Evolutionary conservation across 2,888 invertebrate genomes (phyloP).

Genomic region (Xestoiulus laeticollis): DNA sequence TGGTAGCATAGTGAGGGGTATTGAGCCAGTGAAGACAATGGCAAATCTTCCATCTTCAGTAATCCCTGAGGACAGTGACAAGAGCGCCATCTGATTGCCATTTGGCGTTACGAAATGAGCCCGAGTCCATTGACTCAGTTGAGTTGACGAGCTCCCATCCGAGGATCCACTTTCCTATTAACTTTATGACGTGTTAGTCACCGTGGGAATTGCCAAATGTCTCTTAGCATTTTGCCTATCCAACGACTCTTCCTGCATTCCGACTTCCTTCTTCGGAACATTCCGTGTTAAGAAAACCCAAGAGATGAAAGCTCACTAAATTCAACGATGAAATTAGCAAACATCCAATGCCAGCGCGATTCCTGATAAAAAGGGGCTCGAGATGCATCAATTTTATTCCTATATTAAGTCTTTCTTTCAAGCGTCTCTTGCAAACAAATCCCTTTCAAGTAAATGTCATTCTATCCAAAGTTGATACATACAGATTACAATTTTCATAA

Average conservation of each 20-base stretch:
- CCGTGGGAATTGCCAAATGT: slow-evolving; percentile 34
- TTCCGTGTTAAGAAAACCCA: neutral
- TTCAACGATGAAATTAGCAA: neutral
- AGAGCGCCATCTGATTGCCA: neutral
- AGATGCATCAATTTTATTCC: neutral
- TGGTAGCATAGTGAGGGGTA: neutral
- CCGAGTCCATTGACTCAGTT: slow-evolving; percentile 6
- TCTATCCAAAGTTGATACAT: too few species aligned
- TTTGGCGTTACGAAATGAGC: neutral
- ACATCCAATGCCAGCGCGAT: neutral
- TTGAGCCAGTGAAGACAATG: neutral
- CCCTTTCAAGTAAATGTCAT: too few species aligned
- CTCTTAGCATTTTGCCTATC: slow-evolving; percentile 21
- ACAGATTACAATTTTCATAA: too few species aligned
- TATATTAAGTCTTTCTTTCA: too few species aligned
- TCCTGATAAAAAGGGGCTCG: neutral
- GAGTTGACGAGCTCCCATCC: slow-evolving; percentile 22
- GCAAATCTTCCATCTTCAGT: neutral
- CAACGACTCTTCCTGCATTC: neutral
- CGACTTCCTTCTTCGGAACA: neutral
- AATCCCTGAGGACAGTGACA: neutral
- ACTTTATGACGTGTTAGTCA: slow-evolving; percentile 37
- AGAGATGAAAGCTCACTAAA: neutral
- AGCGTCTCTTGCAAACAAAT: too few species aligned
- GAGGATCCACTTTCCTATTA: slow-evolving; percentile 29